Evolutionary conservation across 2,888 invertebrate species (phyloP).

Genomic region (Xylota segnis): DNA sequence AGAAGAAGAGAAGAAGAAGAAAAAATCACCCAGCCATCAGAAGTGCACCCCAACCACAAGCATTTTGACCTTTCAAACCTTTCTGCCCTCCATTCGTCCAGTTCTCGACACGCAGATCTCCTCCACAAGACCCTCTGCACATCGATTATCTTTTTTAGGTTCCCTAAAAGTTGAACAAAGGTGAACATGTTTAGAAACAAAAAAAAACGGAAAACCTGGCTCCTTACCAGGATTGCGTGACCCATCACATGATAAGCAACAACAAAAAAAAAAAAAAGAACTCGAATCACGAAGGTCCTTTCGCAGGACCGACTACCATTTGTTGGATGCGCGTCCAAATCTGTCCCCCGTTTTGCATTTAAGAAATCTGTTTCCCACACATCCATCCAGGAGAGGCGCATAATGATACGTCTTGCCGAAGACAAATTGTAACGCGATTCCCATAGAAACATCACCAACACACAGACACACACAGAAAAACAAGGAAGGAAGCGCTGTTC

Average conservation of each 20-base stretch:
- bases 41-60: constrained; percentile 45
- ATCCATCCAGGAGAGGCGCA: constrained; percentile 10
- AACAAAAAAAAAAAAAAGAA: constrained; percentile 1
- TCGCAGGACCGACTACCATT: constrained; percentile 25
- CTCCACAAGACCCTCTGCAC: not conserved
- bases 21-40: constrained; percentile 30
- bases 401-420: constrained; percentile 56
- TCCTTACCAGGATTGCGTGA: constrained; percentile 46
- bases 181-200: constrained; percentile 55
- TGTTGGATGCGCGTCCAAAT: constrained; percentile 18
- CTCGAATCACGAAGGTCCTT: constrained; percentile 25
- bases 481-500: constrained; percentile 57
- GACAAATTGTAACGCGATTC: constrained; percentile 48
- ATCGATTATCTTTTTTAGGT: constrained; percentile 42
- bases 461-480: constrained; percentile 4
- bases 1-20: not conserved
- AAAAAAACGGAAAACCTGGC: constrained; percentile 5
- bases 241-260: constrained; percentile 12
- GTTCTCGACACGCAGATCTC: constrained; percentile 44
- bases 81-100: constrained; percentile 11
- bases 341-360: not conserved
- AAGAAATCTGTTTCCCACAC: constrained; percentile 24
- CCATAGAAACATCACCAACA: constrained; percentile 19
- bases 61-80: constrained; percentile 43
- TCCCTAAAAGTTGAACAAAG: constrained; percentile 49